These are phyloP conservation scores for Buteo buteo DNA, from an alignment of 2,113 vertebrate genomes.

Conservation along the genomic window DNA sequence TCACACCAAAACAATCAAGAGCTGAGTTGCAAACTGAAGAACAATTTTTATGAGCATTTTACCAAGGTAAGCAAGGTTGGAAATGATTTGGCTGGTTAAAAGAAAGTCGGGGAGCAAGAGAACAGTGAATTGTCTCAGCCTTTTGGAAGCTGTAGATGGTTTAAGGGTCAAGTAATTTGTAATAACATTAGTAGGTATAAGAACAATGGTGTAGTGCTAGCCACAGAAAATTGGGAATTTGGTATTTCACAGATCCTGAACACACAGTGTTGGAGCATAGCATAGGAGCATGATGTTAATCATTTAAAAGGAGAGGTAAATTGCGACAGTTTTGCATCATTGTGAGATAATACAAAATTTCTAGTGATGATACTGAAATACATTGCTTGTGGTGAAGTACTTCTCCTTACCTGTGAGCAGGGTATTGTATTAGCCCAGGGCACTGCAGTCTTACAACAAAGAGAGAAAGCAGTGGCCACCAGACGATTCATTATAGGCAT, in stretches of 20 bases:
- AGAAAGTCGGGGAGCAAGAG: neutral
- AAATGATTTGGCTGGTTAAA: neutral
- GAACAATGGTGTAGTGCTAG: neutral
- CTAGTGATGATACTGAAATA: neutral
- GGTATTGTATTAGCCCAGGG: neutral
- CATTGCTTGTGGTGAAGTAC: neutral
- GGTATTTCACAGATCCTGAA: neutral
- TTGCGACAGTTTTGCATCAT: neutral
- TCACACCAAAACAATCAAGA: neutral
- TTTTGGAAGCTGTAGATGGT: neutral
- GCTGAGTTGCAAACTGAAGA: neutral
- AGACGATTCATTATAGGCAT: rapidly evolving
- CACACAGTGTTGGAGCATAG: neutral
- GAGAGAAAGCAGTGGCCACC: neutral
- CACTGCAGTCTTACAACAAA: neutral
- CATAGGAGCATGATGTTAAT: neutral
- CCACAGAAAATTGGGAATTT: neutral
- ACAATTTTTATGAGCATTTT: neutral
- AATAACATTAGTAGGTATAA: neutral
- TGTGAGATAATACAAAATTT: neutral
- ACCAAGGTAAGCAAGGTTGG: neutral
- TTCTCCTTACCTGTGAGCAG: neutral
- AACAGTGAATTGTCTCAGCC: neutral
- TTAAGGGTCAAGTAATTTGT: neutral
- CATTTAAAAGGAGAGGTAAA: neutral